Evolutionary conservation across 2,797 vertebrate species (phyloP).

Genomic region (Phataginus tetradactyla): DNA sequence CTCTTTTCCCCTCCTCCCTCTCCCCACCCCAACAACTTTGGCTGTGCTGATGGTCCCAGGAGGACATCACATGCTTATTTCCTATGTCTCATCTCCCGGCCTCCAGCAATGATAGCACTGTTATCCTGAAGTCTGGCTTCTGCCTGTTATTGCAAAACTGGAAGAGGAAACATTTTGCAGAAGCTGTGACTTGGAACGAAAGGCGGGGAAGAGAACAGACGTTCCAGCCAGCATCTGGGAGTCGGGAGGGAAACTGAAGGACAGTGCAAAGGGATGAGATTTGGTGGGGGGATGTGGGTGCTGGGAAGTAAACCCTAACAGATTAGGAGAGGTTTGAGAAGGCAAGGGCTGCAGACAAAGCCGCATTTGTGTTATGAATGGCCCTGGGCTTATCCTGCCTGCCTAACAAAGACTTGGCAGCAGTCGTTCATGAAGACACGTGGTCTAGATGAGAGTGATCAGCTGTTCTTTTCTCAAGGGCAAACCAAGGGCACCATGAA

Average conservation of each 20-base stretch:
- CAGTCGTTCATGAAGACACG: not conserved
- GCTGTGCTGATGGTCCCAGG: not conserved
- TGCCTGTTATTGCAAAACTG: not conserved
- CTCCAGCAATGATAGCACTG: not conserved
- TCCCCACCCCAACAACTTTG: fast-evolving
- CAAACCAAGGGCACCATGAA: conserved; percentile 39
- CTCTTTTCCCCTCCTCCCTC: too few relatives aligned
- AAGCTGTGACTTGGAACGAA: not conserved
- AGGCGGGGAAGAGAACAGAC: not conserved
- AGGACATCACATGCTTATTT: not conserved
- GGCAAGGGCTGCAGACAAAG: not conserved
- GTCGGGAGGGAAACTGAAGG: not conserved
- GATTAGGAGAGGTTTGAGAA: not conserved
- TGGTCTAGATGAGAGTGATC: not conserved
- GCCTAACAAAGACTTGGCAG: not conserved
- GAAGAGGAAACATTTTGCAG: not conserved
- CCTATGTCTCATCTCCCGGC: not conserved
- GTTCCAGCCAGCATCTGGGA: not conserved
- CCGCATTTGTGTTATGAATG: not conserved
- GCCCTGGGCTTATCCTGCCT: not conserved
- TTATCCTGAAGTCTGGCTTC: not conserved
- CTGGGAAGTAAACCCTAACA: not conserved
- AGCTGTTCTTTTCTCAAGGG: conserved; percentile 41
- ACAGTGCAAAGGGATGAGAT: not conserved
- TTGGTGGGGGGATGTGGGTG: fast-evolving